A percentile compares a stretch with the other conserved stretches of the same genome.
These are phyloP conservation scores for Uloborus plumipes DNA, from an alignment of 2,888 invertebrate genomes.

Conservation along the genomic window DNA sequence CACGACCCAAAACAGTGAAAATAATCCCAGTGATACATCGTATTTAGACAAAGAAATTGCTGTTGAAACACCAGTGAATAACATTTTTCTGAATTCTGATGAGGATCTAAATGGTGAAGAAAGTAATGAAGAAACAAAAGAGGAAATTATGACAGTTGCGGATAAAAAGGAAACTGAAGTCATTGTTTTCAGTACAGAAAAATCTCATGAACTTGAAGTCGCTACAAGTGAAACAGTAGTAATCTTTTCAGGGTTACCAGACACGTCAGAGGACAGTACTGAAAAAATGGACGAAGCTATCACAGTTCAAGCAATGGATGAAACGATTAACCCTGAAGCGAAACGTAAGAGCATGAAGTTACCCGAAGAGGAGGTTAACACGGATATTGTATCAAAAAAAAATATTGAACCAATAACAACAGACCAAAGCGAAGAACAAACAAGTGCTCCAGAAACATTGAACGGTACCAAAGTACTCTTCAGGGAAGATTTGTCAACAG, in stretches of 20 bases:
- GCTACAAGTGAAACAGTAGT: not conserved
- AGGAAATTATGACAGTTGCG: not conserved
- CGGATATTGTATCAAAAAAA: no score
- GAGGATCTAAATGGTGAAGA: not conserved
- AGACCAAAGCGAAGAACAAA: no score
- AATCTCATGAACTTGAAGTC: not conserved
- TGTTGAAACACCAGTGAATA: not conserved
- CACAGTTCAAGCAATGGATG: no score
- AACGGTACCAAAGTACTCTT: not conserved
- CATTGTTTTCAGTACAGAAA: not conserved
- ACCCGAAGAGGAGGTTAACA: no score
- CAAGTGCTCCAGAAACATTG: no score
- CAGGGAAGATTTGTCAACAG: not conserved
- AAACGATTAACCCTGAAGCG: no score
- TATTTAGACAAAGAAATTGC: not conserved
- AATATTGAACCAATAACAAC: no score
- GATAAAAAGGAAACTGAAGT: not conserved
- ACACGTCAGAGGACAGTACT: not conserved
- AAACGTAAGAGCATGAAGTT: no score
- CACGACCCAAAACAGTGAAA: not conserved
- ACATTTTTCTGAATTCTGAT: not conserved
- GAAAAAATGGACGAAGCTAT: not conserved
- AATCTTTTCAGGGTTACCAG: not conserved
- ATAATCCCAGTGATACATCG: not conserved
- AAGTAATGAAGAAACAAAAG: conserved; percentile 5